Base-by-base conservation (phyloP, 2,797 vertebrate species). In the Gymnocypris eckloni region DNA sequence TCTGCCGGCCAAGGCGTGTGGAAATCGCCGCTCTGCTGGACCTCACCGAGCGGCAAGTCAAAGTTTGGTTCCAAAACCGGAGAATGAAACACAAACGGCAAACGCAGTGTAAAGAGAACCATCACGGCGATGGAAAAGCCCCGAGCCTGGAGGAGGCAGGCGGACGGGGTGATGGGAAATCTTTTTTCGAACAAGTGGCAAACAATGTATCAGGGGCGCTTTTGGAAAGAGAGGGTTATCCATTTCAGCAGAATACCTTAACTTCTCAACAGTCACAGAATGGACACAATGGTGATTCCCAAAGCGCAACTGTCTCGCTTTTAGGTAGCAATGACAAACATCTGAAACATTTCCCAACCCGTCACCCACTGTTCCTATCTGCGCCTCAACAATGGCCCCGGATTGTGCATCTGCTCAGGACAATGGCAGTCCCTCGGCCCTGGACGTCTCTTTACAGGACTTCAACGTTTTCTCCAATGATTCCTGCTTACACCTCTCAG, bases 311-410 rank as follows among this genome's bases (percentile, higher is more conserved):
- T 90, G 96, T 96, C 91, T 97, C 97, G 90, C 95, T 97, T 94
- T 94, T 98, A 94, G 96, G 95, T 93, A 98, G 97, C 96, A 98
- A 98, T 97, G 98, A 99, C 96, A 99, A 99, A 98, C 97, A 99
- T 98, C 95, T 98, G 93, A 99, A 99, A 99, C 98, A 98, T 98
- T 98, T 93, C 95, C 96, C 89, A 95, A 96, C 91, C 94, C 95
- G 93, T 96, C 97, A 93, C 97, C 97, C 96, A 96, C 96, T 96
- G 96, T 94, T 97, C 96, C 96, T 45, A 94, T 97, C 93, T 96
- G 96, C 93, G 94, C 93, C 92, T 94, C 97, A 93, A 98, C 97
- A 98, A 98, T 97, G 95, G 97, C 95, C 93, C 96, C 95, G 93
- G 97, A 97, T 95, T 97, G 97, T 94, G 97, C 96, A 96, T 97